These are phyloP conservation scores for Sebastes nivosus DNA, from an alignment of 2,797 vertebrate genomes.

Conservation along the genomic window DNA sequence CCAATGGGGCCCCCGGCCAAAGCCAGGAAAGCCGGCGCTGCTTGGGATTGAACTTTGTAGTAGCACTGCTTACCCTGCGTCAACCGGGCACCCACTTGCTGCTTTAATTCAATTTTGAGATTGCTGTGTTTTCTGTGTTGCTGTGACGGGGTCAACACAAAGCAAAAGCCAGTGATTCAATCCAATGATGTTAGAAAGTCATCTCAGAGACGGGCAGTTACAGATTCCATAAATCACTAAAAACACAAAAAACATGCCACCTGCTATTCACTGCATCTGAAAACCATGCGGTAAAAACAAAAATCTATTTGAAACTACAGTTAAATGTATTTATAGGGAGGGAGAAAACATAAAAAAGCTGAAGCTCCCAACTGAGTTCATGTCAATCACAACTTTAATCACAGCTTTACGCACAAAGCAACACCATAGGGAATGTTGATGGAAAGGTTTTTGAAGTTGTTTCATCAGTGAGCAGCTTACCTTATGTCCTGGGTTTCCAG, in stretches of 20 bases:
- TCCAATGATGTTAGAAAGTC: slow-evolving; percentile 38
- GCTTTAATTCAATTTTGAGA: slow-evolving; percentile 46
- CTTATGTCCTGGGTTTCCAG: slow-evolving; percentile 69
- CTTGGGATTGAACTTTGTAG: slow-evolving; percentile 28
- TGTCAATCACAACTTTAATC: background rate
- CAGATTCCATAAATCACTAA: slow-evolving; percentile 50
- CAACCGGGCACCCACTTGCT: slow-evolving; percentile 25
- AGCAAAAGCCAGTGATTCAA: slow-evolving; percentile 30
- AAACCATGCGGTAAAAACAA: background rate
- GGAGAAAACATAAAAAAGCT: background rate
- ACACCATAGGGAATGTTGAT: background rate
- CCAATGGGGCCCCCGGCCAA: slow-evolving; percentile 33
- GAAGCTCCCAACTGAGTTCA: background rate
- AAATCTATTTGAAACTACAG: background rate
- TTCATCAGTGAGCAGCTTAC: slow-evolving; percentile 37
- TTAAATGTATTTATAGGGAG: background rate
- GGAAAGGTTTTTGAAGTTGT: background rate
- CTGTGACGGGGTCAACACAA: slow-evolving; percentile 26
- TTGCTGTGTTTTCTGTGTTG: slow-evolving; percentile 41
- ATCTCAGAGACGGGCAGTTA: slow-evolving; percentile 16
- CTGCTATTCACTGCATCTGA: slow-evolving; percentile 11
- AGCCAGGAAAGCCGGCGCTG: slow-evolving; percentile 25
- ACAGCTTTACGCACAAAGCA: background rate
- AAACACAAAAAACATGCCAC: slow-evolving; percentile 10
- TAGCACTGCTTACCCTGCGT: background rate